phyloP scores from a whole-genome alignment of 2,888 invertebrate species.

The Therioaphis trifolii region DNA sequence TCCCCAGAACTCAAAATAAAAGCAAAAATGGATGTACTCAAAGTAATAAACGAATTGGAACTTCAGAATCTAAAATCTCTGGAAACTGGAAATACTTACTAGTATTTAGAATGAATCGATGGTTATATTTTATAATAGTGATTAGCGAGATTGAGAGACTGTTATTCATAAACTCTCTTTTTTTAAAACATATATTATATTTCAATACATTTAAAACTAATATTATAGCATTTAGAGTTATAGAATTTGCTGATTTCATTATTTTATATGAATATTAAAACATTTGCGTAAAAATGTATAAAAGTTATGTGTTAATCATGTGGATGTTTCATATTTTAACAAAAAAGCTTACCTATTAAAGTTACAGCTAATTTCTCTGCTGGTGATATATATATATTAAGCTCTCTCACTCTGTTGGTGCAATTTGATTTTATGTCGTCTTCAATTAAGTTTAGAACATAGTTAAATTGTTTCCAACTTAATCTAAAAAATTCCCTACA shows the following conservation, averaged over 20 bases:
- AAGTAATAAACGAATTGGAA: slow-evolving; percentile 16
- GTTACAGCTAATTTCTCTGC: not conserved
- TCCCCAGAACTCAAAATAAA: not conserved
- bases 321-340: too few relatives aligned
- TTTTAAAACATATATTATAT: too few relatives aligned
- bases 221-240: too few relatives aligned
- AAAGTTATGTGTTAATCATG: too few relatives aligned
- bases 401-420: not conserved
- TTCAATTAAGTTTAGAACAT: not conserved
- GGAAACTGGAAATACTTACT: not conserved
- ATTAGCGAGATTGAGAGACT: too few relatives aligned
- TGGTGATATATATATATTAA: slow-evolving; percentile 5
- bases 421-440: too few relatives aligned
- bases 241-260: too few relatives aligned
- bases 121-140: too few relatives aligned
- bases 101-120: not conserved
- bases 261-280: too few relatives aligned
- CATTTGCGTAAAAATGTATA: too few relatives aligned
- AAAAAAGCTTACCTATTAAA: not conserved
- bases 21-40: slow-evolving; percentile 8
- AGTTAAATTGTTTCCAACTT: not conserved
- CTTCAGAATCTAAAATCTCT: not conserved
- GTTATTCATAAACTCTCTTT: too few relatives aligned
- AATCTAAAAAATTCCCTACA: not conserved
- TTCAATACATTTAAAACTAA: too few relatives aligned